phyloP scores from a whole-genome alignment of 2,797 vertebrate species.

The Tragelaphus oryx region DNA sequence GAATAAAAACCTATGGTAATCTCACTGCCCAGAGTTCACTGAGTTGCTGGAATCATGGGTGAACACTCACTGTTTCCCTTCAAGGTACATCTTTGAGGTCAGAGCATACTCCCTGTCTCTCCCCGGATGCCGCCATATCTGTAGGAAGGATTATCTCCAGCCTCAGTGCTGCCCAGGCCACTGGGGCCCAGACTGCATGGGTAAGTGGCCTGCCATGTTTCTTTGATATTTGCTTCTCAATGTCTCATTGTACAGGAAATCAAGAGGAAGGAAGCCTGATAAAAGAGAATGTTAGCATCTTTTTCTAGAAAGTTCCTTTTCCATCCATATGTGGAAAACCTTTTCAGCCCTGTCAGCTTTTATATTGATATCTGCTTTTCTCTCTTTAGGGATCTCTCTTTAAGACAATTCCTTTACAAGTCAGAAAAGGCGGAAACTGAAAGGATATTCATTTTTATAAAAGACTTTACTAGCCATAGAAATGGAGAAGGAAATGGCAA shows the following conservation, averaged over 20 bases:
- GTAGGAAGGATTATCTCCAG: conserved; percentile 80
- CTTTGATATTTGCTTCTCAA: neutral
- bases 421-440: neutral
- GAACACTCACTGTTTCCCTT: conserved; percentile 35
- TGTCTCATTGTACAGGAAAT: neutral
- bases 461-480: neutral
- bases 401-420: neutral
- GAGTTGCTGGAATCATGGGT: neutral
- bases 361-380: neutral
- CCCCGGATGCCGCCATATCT: conserved; percentile 88
- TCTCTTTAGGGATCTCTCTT: neutral
- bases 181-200: conserved; percentile 92
- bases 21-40: neutral
- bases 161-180: conserved; percentile 88
- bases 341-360: neutral
- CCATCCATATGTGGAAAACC: neutral
- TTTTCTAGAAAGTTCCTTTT: conserved; percentile 18
- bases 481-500: neutral
- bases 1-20: neutral
- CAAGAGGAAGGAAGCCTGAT: neutral
- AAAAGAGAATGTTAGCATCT: neutral
- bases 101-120: conserved; percentile 66
- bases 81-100: conserved; percentile 77
- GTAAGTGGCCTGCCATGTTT: conserved; percentile 79
- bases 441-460: neutral